Evolutionary conservation across 2,888 invertebrate genomes (phyloP), one percentile per base, ranked within the genome.

Genomic region (Neoitamus cyanurus): DNA sequence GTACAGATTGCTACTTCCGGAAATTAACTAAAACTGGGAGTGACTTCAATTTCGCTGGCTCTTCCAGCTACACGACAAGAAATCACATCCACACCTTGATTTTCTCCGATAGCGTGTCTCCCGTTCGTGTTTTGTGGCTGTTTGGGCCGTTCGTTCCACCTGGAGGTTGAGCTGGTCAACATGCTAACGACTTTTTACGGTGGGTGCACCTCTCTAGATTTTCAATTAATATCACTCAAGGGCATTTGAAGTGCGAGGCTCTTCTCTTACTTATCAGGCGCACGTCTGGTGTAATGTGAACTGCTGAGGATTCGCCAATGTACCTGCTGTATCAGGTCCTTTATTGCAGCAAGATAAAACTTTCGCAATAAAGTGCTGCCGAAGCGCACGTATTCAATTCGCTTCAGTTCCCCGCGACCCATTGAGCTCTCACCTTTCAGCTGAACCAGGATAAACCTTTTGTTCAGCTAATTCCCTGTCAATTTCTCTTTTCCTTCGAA

Each of bases 21-120:
- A 82, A 82, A 82, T 82, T 82, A 82, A 82, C 82, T 69, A 69
- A 82, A 82, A 82, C 82, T 82, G 69, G 82, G 82, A 82, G 82
- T 82, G 82, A 82, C 82, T 82, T 82, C 82, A 69, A 82, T 82
- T 82, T 82, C 69, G 82, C 36, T 69, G 69, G 82, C 30, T 82
- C 82, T 82, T 25, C 34, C 25, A 36, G 25, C 28, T 68, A 30
- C 69, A 69, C 25, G 69, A 69, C 48, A 69, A 82, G 37, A 82
- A 82, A 82, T 82, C 82, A 69, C 82, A 82, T 82, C 69, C 82
- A 82, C 82, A 82, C 82, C 82, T 82, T 82, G 82, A 82, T 82
- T 82, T 68, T 31, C 20, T 36, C 37, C 69, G 82, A 82, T 82
- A 82, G 69, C 82, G 82, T 82, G 82, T 69, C 20, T 30, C 28